Conservation (phyloP, 2,113 vertebrate genomes). For the Boulengerochromis microlepis region DNA sequence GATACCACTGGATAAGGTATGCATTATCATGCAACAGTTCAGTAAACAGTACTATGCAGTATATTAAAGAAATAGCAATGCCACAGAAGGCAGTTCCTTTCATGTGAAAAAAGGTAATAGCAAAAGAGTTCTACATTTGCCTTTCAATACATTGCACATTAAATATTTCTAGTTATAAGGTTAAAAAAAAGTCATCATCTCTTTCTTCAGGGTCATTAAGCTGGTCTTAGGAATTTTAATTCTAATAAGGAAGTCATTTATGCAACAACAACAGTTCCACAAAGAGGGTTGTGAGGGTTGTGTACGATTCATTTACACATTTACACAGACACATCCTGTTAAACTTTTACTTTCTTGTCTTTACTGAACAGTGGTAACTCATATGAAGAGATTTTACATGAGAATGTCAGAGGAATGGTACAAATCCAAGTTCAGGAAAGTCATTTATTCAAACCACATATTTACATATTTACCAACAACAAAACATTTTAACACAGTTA, state of each 20-base stretch:
- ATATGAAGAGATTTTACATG: neutral
- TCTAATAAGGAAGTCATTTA: neutral
- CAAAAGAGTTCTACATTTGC: neutral
- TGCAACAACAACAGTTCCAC: neutral
- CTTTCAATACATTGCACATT: neutral
- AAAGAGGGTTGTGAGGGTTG: neutral
- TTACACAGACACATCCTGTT: neutral
- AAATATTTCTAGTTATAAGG: neutral
- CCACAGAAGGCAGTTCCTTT: neutral
- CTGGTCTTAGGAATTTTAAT: neutral
- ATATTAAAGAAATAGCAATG: neutral
- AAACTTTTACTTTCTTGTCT: neutral
- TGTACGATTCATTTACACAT: neutral
- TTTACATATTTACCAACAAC: neutral
- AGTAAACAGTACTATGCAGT: neutral
- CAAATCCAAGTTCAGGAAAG: neutral
- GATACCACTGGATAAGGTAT: slow-evolving; percentile 69
- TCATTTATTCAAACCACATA: neutral
- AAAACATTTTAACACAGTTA: neutral
- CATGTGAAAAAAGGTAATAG: neutral
- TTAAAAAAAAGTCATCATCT: neutral
- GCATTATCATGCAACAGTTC: neutral
- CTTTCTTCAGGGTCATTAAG: neutral
- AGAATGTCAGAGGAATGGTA: neutral
- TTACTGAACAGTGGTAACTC: neutral